A percentile compares a stretch with the other conserved stretches of the same genome.
Evolutionary conservation across 2,113 vertebrate species (phyloP).

Genomic region (Malurus elegans): DNA sequence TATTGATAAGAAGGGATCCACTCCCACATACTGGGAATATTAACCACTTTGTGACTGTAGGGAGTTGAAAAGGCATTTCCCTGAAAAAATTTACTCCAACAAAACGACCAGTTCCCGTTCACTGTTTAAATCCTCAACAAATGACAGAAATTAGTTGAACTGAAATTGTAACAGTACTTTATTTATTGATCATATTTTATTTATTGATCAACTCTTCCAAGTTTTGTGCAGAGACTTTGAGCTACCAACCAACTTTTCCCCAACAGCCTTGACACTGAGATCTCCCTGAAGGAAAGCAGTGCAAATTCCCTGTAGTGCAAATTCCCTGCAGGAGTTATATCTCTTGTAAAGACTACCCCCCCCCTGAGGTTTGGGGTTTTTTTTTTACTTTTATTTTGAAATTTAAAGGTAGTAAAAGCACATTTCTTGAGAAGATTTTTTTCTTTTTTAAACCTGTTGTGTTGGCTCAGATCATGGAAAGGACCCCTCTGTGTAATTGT

Average conservation of each 20-base stretch:
- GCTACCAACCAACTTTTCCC: not conserved
- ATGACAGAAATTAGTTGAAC: not conserved
- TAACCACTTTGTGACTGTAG: not conserved
- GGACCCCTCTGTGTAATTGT: not conserved
- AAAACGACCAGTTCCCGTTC: not conserved
- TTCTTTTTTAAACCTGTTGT: not conserved
- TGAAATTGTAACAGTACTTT: not conserved
- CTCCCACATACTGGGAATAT: not conserved
- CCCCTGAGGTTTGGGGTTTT: too few species aligned
- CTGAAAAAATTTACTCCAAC: too few species aligned
- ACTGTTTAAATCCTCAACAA: not conserved
- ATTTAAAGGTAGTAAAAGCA: not conserved
- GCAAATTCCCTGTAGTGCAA: not conserved
- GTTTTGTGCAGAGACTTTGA: not conserved
- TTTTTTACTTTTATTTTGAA: not conserved
- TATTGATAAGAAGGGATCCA: not conserved
- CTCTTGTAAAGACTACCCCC: fast-evolving
- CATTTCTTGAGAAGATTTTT: not conserved
- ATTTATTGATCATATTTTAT: not conserved
- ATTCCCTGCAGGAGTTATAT: not conserved
- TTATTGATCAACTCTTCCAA: not conserved
- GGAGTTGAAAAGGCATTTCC: not conserved
- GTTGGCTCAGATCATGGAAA: not conserved
- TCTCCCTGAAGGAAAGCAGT: fast-evolving
- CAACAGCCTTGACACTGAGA: not conserved